Evolutionary conservation across 2,113 vertebrate species (phyloP).

Genomic region (Perca fluviatilis): DNA sequence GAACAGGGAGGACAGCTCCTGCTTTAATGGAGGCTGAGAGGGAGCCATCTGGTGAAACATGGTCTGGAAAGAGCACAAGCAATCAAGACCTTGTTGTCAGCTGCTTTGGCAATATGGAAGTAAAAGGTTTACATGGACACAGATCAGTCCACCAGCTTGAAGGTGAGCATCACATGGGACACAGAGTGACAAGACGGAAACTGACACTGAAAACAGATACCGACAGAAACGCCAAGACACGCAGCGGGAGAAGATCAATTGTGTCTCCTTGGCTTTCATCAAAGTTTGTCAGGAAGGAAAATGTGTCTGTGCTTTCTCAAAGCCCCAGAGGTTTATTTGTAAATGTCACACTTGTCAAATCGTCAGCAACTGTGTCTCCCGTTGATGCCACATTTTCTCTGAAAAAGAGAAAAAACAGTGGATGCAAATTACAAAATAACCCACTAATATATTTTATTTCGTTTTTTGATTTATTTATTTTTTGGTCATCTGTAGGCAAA

Average conservation of each 20-base stretch:
- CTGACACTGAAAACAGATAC: conserved; percentile 63
- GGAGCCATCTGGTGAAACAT: conserved; percentile 59
- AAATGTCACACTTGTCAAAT: conserved; percentile 79
- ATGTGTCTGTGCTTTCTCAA: conserved; percentile 51
- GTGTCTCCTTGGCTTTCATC: conserved; percentile 71
- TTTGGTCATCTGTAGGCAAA: conserved; percentile 44
- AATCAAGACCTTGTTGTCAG: conserved; percentile 66
- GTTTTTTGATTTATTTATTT: background rate
- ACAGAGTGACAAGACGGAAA: conserved; percentile 50
- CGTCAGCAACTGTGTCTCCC: conserved; percentile 52
- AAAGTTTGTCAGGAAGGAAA: conserved; percentile 63
- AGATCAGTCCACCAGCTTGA: conserved; percentile 66
- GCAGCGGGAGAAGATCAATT: conserved; percentile 60
- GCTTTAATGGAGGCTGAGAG: conserved; percentile 9
- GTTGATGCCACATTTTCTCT: conserved; percentile 29
- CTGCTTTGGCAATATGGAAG: conserved; percentile 38
- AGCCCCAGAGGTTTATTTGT: conserved; percentile 73
- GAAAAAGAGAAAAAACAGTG: conserved; percentile 17
- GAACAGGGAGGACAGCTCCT: conserved; percentile 13
- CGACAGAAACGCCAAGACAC: conserved; percentile 33
- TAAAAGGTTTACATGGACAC: conserved; percentile 46
- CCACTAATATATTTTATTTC: conserved; percentile 40
- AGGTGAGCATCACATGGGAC: conserved; percentile 58
- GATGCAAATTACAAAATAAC: conserved; percentile 44
- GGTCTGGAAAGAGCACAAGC: conserved; percentile 52